phyloP scores from a whole-genome alignment of 1,140 invertebrate genomes.

The Asobara japonica region DNA sequence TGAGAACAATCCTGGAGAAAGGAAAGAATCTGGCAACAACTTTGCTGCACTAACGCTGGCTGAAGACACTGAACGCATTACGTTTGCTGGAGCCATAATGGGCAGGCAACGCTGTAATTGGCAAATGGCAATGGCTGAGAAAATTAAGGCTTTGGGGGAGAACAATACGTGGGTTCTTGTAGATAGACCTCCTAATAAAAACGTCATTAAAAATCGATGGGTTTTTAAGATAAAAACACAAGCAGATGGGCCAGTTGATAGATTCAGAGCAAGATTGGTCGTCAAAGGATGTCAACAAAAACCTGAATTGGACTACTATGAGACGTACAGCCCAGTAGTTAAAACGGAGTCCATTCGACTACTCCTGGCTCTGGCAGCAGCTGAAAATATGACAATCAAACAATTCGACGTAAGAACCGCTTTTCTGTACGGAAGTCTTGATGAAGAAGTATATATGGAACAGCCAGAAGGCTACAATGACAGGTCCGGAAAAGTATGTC shows the following conservation, averaged over 20 bases:
- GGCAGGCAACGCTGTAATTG: conserved; percentile 16
- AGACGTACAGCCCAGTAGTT: conserved; percentile 16
- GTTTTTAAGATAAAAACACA: conserved; percentile 34
- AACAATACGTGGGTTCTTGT: conserved; percentile 40
- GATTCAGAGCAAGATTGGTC: conserved; percentile 38
- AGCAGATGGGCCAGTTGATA: not conserved
- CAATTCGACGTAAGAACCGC: conserved; percentile 57
- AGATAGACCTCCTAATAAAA: conserved; percentile 19
- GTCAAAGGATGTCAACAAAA: conserved; percentile 25
- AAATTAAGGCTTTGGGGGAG: conserved; percentile 31
- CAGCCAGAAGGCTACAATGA: conserved; percentile 49
- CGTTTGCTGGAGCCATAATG: not conserved
- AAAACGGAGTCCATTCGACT: not conserved
- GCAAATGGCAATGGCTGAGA: conserved; percentile 27
- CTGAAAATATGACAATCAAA: conserved; percentile 20
- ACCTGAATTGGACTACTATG: not conserved
- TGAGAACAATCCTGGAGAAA: too few species aligned
- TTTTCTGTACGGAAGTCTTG: conserved; percentile 55
- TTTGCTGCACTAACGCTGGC: too few species aligned
- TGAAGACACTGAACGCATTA: too few species aligned
- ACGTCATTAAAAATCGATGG: conserved; percentile 39
- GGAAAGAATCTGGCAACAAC: not conserved
- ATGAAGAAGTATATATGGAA: conserved; percentile 33
- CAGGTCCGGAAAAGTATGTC: conserved; percentile 37
- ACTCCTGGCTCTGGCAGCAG: conserved; percentile 17